Percentiles rank a stretch among this genome's conserved stretches.
phyloP scores from a whole-genome alignment of 1,140 invertebrate genomes.

The Episyrphus balteatus region DNA sequence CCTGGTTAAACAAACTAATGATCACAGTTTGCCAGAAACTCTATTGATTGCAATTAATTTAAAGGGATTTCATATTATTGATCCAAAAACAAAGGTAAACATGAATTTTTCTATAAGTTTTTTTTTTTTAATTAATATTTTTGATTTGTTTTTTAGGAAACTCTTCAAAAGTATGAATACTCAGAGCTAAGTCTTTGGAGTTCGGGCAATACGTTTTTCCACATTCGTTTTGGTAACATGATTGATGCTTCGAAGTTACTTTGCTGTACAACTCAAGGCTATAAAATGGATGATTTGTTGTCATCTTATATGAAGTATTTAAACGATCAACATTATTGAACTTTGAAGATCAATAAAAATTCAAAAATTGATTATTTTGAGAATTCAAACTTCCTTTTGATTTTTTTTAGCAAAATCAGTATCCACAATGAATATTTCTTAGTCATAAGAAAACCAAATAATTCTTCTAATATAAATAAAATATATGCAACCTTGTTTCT shows the following conservation, averaged over 20 bases:
- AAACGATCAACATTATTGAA: conserved; percentile 4
- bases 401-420: too few species aligned
- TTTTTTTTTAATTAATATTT: not conserved
- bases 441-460: too few species aligned
- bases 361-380: too few species aligned
- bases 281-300: conserved; percentile 95
- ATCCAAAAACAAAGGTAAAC: conserved; percentile 72
- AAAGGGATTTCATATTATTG: conserved; percentile 78
- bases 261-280: conserved; percentile 85
- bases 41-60: conserved; percentile 85
- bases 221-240: conserved; percentile 84
- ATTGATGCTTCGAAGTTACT: conserved; percentile 76
- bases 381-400: too few species aligned
- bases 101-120: conserved; percentile 2
- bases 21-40: conserved; percentile 71
- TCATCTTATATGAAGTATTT: conserved; percentile 64
- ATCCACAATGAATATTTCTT: too few species aligned
- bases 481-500: too few species aligned
- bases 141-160: conserved; percentile 48
- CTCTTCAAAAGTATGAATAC: conserved; percentile 73
- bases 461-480: too few species aligned
- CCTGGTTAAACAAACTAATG: conserved; percentile 82
- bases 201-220: conserved; percentile 87
- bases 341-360: too few species aligned
- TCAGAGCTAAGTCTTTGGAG: conserved; percentile 86